phyloP scores from a whole-genome alignment of 2,888 invertebrate genomes.

The Schrankia costaestrigalis region DNA sequence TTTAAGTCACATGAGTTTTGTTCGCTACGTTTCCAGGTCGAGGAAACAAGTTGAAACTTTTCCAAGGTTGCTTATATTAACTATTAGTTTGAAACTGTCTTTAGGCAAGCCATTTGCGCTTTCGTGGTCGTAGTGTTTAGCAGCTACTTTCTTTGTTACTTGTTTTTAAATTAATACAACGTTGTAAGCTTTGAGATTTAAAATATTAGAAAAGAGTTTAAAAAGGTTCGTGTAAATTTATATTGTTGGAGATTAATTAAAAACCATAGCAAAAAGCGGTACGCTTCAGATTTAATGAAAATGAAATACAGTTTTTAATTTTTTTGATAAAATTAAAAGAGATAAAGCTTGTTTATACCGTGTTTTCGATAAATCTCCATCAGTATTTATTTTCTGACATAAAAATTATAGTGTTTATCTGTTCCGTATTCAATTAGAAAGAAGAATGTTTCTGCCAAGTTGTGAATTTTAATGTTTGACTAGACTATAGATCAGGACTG shows the following conservation, averaged over 20 bases:
- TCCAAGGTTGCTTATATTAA: constrained; percentile 6
- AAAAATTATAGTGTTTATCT: constrained; percentile 33
- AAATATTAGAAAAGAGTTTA: not conserved
- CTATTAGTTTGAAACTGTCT: constrained; percentile 1
- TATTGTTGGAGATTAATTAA: constrained; percentile 25
- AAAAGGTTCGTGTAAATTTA: constrained; percentile 15
- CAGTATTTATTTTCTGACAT: constrained; percentile 11
- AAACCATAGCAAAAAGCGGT: no score
- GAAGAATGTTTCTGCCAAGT: constrained; percentile 20
- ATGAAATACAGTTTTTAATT: no score
- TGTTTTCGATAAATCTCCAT: constrained; percentile 20
- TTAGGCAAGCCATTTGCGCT: constrained; percentile 4
- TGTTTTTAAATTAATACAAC: no score
- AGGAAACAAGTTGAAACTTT: constrained; percentile 9
- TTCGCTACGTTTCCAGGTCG: constrained; percentile 10
- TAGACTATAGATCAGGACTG: constrained; percentile 11
- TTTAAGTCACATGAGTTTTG: constrained; percentile 25
- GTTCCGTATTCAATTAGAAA: constrained; percentile 28
- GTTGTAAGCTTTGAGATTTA: no score
- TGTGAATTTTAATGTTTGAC: constrained; percentile 41
- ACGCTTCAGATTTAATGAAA: no score
- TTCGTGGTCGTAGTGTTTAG: no score
- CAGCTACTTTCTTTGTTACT: no score
- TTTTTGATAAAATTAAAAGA: constrained; percentile 22
- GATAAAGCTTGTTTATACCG: constrained; percentile 13